A percentile compares a stretch with the other conserved stretches of the same genome.
These are phyloP conservation scores for Ibycter americanus DNA, from an alignment of 2,797 vertebrate species.

Conservation along the genomic window DNA sequence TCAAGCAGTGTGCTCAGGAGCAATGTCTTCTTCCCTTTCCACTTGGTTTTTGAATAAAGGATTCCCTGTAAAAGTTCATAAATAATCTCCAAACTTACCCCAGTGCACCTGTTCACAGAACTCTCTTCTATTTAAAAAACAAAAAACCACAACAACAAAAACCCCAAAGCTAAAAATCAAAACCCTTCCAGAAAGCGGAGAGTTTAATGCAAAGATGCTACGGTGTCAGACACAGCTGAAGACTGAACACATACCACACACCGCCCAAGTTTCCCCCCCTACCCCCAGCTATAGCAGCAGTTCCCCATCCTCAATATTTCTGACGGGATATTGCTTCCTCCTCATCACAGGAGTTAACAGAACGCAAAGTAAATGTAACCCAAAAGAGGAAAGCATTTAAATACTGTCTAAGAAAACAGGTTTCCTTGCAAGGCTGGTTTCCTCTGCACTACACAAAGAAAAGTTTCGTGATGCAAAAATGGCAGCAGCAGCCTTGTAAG, in stretches of 20 bases:
- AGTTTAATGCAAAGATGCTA: neutral
- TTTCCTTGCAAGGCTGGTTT: neutral
- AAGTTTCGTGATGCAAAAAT: neutral
- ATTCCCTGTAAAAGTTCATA: neutral
- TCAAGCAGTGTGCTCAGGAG: neutral
- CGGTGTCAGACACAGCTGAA: neutral
- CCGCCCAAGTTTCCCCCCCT: neutral
- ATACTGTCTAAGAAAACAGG: neutral
- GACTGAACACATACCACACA: fast-evolving
- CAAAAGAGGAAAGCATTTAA: neutral
- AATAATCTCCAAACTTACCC: neutral
- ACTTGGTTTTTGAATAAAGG: neutral
- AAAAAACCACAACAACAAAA: neutral
- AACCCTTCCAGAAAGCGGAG: neutral
- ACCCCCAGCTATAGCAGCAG: neutral
- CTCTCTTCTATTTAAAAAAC: neutral
- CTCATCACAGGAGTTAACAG: neutral
- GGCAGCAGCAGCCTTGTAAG: neutral
- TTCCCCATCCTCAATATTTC: neutral
- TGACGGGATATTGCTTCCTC: neutral
- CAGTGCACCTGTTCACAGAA: neutral
- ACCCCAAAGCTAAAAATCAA: neutral
- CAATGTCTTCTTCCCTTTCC: neutral
- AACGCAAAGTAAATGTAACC: neutral
- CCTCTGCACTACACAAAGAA: neutral